Evolutionary conservation across 2,113 vertebrate species (phyloP).

Genomic region (Ophthalmolycus amberensis): DNA sequence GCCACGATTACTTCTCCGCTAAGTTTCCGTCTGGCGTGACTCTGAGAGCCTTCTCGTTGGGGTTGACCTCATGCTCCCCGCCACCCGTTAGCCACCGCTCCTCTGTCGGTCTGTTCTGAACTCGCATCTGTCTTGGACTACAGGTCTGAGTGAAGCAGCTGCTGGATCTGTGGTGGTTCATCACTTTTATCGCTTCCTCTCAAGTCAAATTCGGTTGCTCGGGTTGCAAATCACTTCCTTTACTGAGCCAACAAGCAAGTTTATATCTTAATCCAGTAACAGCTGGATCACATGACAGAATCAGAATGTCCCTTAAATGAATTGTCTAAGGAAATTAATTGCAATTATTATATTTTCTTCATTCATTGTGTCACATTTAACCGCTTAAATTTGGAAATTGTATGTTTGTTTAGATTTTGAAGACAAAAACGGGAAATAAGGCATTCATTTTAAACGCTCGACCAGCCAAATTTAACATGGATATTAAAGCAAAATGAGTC

Average conservation of each 20-base stretch:
- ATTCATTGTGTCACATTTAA: background rate
- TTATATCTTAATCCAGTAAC: background rate
- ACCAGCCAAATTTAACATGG: background rate
- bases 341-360: background rate
- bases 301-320: background rate
- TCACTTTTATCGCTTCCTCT: background rate
- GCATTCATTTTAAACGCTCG: background rate
- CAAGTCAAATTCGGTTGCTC: background rate
- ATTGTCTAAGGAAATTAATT: background rate
- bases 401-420: background rate
- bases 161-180: slow-evolving; percentile 5
- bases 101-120: slow-evolving; percentile 1
- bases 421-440: background rate
- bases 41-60: slow-evolving; percentile 52
- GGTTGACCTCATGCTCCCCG: slow-evolving; percentile 38
- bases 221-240: background rate
- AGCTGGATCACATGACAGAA: background rate
- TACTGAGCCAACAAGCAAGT: background rate
- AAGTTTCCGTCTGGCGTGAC: slow-evolving; percentile 62
- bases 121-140: slow-evolving; percentile 37
- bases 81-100: slow-evolving; percentile 28
- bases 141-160: slow-evolving; percentile 21
- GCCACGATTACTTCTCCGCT: slow-evolving; percentile 65
- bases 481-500: background rate
- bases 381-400: background rate